Evolutionary conservation across 2,113 vertebrate genomes (phyloP).

Genomic region (Glaucidium brasilianum): DNA sequence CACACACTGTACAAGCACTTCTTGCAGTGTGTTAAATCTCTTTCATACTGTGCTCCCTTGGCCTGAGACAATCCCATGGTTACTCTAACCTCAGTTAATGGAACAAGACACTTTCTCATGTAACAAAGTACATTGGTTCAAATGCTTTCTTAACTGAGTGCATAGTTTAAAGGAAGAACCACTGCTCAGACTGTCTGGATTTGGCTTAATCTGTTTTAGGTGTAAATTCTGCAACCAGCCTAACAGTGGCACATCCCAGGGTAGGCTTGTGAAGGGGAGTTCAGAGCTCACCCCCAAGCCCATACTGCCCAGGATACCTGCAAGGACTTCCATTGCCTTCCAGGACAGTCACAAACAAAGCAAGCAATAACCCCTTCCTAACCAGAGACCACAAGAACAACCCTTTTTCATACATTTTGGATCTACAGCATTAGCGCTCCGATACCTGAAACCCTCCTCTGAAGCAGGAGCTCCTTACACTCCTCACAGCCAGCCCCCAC

Average conservation of each 20-base stretch:
- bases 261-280: background rate
- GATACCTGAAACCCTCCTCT: background rate
- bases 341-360: background rate
- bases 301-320: accelerated
- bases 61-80: background rate
- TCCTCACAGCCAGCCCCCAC: background rate
- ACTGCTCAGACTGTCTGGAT: background rate
- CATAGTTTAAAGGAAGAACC: background rate
- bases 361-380: background rate
- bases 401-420: background rate
- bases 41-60: background rate
- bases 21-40: background rate
- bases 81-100: background rate
- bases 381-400: background rate
- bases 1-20: background rate
- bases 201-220: background rate
- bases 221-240: background rate
- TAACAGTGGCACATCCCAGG: background rate
- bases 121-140: background rate
- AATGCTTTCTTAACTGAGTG: background rate
- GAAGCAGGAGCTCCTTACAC: background rate
- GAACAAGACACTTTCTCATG: background rate
- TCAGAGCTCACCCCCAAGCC: background rate
- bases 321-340: background rate
- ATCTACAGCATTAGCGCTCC: accelerated